A percentile compares a stretch with the other conserved stretches of the same genome.
These are phyloP conservation scores for Odontamblyopus rebecca DNA, from an alignment of 2,797 vertebrate species.

Conservation along the genomic window DNA sequence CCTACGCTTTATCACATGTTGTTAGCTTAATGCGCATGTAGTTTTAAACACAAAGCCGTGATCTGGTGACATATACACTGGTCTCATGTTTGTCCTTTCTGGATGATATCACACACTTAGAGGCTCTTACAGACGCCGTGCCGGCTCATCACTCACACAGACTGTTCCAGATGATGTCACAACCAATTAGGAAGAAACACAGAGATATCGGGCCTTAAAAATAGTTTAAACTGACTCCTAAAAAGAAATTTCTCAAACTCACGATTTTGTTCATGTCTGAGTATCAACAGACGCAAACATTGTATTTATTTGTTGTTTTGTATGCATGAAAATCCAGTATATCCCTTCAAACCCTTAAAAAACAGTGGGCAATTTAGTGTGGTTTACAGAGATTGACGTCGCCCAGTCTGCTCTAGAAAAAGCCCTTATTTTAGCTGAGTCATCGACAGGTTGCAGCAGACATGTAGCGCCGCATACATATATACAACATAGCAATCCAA, in stretches of 20 bases:
- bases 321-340: constrained; percentile 67
- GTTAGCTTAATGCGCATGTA: not conserved
- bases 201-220: constrained; percentile 8
- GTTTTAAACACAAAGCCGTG: not conserved
- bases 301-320: constrained; percentile 64
- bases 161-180: constrained; percentile 59
- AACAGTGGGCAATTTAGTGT: constrained; percentile 53
- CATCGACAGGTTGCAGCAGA: constrained; percentile 76
- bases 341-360: constrained; percentile 58
- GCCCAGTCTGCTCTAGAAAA: constrained; percentile 75
- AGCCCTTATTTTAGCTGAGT: constrained; percentile 83
- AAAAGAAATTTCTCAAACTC: constrained; percentile 73
- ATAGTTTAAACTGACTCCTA: constrained; percentile 41
- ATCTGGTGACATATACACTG: constrained; percentile 30
- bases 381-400: constrained; percentile 62
- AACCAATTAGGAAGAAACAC: constrained; percentile 52
- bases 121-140: constrained; percentile 41
- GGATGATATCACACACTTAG: constrained; percentile 51
- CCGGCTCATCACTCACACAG: constrained; percentile 47
- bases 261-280: constrained; percentile 57
- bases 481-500: constrained; percentile 74
- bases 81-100: constrained; percentile 13
- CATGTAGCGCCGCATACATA: constrained; percentile 77
- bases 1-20: constrained; percentile 3
- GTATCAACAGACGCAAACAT: constrained; percentile 66